Conservation (phyloP, 2,113 vertebrate species). For the Telmatochromis brachygnathus region DNA sequence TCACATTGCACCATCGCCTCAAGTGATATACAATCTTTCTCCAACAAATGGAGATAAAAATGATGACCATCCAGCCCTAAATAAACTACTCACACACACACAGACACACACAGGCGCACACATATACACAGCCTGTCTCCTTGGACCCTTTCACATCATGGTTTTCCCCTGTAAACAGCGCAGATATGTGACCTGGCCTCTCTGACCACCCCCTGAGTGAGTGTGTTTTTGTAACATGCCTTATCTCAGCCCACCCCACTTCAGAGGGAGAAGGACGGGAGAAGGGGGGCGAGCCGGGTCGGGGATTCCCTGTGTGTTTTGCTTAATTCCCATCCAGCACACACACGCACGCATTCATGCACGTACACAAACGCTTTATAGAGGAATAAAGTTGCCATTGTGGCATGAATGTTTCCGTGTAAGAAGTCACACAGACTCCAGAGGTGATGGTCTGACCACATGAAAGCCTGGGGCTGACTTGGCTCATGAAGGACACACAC, state of each 20-base stretch:
- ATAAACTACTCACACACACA: neutral
- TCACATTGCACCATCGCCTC: neutral
- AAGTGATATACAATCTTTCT: conserved; percentile 15
- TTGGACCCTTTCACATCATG: neutral
- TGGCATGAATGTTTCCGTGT: neutral
- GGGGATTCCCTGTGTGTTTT: conserved; percentile 39
- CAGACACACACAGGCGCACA: neutral
- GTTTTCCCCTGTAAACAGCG: conserved; percentile 45
- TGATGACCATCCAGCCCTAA: neutral
- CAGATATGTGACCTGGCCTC: conserved; percentile 8
- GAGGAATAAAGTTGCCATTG: neutral
- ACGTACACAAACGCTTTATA: neutral
- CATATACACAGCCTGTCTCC: neutral
- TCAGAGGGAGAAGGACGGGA: neutral
- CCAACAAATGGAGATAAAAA: neutral
- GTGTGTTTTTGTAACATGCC: conserved; percentile 36
- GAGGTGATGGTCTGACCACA: neutral
- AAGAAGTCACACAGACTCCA: neutral
- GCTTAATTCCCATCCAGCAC: neutral
- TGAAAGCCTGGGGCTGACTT: neutral
- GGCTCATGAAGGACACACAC: neutral
- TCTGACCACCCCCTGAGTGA: conserved; percentile 38
- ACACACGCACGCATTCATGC: neutral
- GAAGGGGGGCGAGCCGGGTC: neutral
- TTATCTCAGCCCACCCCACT: conserved; percentile 49